Evolutionary conservation across 2,113 vertebrate species (phyloP).

Genomic region (Laterallus jamaicensis): DNA sequence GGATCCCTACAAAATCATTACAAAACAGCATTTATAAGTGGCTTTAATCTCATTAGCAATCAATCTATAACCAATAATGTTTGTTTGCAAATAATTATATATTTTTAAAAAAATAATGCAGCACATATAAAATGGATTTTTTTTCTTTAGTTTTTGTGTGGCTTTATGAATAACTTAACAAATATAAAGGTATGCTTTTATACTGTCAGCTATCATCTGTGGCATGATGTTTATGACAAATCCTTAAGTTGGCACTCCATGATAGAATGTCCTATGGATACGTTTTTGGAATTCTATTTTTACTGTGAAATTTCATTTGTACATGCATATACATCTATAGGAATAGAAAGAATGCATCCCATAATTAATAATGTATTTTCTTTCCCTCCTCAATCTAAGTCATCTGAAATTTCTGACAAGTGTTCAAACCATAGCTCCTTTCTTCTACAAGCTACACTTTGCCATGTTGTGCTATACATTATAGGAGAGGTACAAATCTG

Average conservation of each 20-base stretch:
- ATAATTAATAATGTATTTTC: background rate
- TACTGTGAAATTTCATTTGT: background rate
- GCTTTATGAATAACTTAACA: background rate
- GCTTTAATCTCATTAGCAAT: background rate
- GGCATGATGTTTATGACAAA: background rate
- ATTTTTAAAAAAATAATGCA: background rate
- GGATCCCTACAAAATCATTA: constrained; percentile 81
- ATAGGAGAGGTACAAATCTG: background rate
- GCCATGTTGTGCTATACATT: background rate
- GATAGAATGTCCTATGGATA: background rate
- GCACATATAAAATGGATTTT: background rate
- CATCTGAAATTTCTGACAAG: background rate
- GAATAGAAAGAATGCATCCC: background rate
- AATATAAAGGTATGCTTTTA: background rate
- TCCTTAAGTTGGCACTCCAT: background rate
- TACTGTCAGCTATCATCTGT: background rate
- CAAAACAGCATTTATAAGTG: background rate
- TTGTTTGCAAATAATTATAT: background rate
- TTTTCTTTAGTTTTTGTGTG: no score
- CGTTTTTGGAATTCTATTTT: background rate
- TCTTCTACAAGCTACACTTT: background rate
- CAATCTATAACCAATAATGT: background rate
- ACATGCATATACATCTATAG: background rate
- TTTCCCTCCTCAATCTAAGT: background rate
- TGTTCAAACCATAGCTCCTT: background rate